These are phyloP conservation scores for Ctenopoma multispine DNA, from an alignment of 2,797 vertebrate species.

Conservation along the genomic window DNA sequence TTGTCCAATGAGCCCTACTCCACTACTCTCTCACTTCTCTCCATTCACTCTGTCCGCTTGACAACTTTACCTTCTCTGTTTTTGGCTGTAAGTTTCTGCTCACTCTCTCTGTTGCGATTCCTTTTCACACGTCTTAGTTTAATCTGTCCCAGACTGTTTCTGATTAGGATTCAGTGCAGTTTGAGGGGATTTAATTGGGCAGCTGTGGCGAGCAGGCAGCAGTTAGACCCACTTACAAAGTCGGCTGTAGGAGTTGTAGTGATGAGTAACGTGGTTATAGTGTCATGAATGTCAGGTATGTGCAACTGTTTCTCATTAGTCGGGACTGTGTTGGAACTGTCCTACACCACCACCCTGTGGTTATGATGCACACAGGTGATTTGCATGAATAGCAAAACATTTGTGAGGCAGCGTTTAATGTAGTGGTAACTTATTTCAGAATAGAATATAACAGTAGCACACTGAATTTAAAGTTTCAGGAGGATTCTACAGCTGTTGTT, in stretches of 20 bases:
- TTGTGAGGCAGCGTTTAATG: not conserved
- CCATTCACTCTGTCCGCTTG: slow-evolving; percentile 61
- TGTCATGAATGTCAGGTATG: slow-evolving; percentile 57
- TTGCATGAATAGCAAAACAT: not conserved
- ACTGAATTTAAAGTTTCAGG: not conserved
- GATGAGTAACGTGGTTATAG: slow-evolving; percentile 40
- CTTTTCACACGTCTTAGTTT: slow-evolving; percentile 11
- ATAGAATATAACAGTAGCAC: not conserved
- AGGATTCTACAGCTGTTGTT: not conserved
- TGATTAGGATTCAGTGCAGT: not conserved
- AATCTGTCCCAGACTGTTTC: not conserved
- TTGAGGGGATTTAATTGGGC: not conserved
- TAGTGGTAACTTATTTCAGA: too few species aligned
- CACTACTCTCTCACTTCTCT: slow-evolving; percentile 53
- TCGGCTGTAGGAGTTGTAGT: slow-evolving; percentile 19
- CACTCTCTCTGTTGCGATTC: slow-evolving; percentile 52
- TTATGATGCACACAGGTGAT: not conserved
- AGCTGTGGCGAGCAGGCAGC: not conserved
- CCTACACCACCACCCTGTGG: slow-evolving; percentile 66
- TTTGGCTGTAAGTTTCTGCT: slow-evolving; percentile 74
- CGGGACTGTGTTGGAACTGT: slow-evolving; percentile 8
- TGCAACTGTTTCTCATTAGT: slow-evolving; percentile 55
- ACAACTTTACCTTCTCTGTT: slow-evolving; percentile 71
- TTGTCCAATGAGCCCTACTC: slow-evolving; percentile 62
- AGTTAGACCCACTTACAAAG: not conserved